Base-by-base conservation (phyloP, 2,113 vertebrate genomes). In the Oryzias javanicus region DNA sequence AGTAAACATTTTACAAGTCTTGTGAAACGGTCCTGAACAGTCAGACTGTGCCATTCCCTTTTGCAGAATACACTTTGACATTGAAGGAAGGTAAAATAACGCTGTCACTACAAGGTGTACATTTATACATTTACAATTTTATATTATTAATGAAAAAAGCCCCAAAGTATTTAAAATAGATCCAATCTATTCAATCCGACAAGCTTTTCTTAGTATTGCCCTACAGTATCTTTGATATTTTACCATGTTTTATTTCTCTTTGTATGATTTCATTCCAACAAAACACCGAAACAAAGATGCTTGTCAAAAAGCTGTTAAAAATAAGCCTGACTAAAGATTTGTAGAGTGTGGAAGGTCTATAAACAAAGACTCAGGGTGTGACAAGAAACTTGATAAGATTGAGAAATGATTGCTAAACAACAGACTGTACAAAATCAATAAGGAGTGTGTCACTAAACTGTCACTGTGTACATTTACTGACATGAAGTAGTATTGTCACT, bases 1-100 rank as follows among this genome's bases (percentile, higher is more conserved):
- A 78, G 56, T 49, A 51, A 63, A 60, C 25, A 44, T 61, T 25
- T 71, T 15, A 67, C 16, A 59, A 42, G 14, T 4, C 46, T 40
- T 20, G 14, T 13, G 12, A 3, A 17, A 57, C 35, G 49, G 59
- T 14, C 17, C 29, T 50, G 5, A 54, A 67, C 51, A 58, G 13
- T 19, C 49, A 51, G 12, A 35, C 5, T 5, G 13, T 47, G 16
- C 14, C 35, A 44, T 70, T 29, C 27, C 27, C 2, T 10, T 35
- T 35, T 35, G 10, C 35, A 35, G 35, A 35, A 8, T 35, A 3
- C 35, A 35, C 35, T 35, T 12, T 35, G 35, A 12, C 10, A 12
- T 12, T 10, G 10, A 8, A 35, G 7, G 5, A 25, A 27, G 35
- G 35, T 35, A 12, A 55, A 50, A 45, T 24, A 44, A 20, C 27